Base-by-base conservation (phyloP, 1,140 invertebrate species). In the Zaprionus tsacasi region DNA sequence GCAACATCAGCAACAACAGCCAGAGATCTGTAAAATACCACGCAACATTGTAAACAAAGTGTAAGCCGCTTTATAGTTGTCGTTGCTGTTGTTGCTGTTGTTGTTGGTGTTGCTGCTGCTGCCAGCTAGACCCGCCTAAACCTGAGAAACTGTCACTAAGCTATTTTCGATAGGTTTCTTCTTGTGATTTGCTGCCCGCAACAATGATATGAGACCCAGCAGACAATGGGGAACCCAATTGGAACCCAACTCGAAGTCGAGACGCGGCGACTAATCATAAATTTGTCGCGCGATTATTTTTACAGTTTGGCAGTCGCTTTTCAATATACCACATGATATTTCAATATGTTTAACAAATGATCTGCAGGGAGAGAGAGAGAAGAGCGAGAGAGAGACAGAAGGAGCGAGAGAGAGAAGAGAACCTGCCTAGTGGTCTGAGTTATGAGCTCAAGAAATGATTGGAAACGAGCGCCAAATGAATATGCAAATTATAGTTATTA, bases 1-100 rank as follows among this genome's bases (percentile, higher is more conserved):
- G 67, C 79, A 78, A 40, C 63, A 61, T 50, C 72, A 85, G 79
- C 70, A 58, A 64, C 79, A 78, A 40, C 63, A 61, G 65, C 13
- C 21, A 55, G 45, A 77, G 76, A 87, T 87, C 78, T 88, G 77
- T 82, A 88, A 88, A 88, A 88, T 81, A 79, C 83, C 80, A 88
- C 80, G 83, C 86, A 90, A 89, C 85, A 89, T 81, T 89, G 85
- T 89, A 89, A 89, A 89, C 85, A 89, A 90, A 90, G 76, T 90
- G 82, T 90, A 89, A 89, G 85, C 86, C 81, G 85, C 85, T 90
- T 87, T 79, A 63, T 76, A 61, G 70, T 76, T 69, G 55, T 36
- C 45, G 30, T 48, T 38, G 6, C 27, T 30, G 21, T 21, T 68
- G 36, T 60, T 64, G 55, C 59, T 78, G 65, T 60, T 79, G 79